These are phyloP conservation scores for Capitulum mitella DNA, from an alignment of 2,888 invertebrate species.

Conservation along the genomic window DNA sequence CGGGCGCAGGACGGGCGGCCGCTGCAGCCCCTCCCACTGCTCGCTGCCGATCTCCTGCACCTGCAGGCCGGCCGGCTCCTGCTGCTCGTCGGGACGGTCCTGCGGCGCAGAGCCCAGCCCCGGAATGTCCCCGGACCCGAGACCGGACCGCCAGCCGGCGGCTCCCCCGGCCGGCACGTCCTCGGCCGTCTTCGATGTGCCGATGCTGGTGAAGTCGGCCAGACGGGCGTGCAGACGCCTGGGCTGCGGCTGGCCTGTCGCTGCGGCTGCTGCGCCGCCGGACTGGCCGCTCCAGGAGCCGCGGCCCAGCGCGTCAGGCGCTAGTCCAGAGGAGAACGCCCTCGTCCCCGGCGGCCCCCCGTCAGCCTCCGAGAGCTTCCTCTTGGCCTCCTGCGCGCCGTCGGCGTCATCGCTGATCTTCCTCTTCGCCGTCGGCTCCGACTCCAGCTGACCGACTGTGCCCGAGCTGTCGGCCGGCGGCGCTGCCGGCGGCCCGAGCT, in stretches of 20 bases:
- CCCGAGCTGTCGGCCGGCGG: too few species aligned
- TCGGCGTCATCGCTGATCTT: background rate
- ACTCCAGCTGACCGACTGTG: background rate
- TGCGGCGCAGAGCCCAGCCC: too few species aligned
- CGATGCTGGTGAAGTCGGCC: background rate
- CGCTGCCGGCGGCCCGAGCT: too few species aligned
- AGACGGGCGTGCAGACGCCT: background rate
- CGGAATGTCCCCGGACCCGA: too few species aligned
- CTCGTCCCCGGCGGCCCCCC: too few species aligned
- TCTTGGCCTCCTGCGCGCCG: background rate
- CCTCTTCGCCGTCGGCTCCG: background rate
- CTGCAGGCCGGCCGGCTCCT: background rate
- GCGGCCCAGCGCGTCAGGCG: background rate
- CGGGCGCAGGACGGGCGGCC: background rate
- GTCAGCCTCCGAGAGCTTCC: background rate
- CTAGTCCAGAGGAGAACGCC: background rate
- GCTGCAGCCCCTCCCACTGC: background rate
- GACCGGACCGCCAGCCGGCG: too few species aligned
- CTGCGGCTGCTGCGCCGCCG: background rate
- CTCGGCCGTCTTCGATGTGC: too few species aligned
- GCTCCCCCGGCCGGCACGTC: too few species aligned
- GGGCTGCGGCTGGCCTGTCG: background rate
- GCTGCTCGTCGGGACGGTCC: too few species aligned
- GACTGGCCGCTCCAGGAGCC: too few species aligned
- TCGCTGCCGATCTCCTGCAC: constrained; percentile 14